These are phyloP conservation scores for Eciton burchellii DNA, from an alignment of 1,140 invertebrate genomes.

Conservation along the genomic window DNA sequence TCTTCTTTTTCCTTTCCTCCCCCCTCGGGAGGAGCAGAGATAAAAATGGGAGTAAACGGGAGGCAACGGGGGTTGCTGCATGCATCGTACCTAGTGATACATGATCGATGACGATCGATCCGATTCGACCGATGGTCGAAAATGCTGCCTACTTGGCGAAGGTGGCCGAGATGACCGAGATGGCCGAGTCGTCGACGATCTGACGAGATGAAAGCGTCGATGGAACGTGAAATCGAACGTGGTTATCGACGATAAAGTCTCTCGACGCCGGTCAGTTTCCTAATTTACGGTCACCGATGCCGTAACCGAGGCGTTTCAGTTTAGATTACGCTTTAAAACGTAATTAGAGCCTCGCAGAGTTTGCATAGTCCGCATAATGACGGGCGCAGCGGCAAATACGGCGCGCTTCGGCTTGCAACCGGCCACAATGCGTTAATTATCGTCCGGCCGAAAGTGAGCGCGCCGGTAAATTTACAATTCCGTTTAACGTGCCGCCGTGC, in stretches of 20 bases:
- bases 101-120: too few relatives aligned
- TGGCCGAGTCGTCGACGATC: too few relatives aligned
- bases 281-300: conserved; percentile 64
- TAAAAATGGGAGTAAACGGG: too few relatives aligned
- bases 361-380: conserved; percentile 64
- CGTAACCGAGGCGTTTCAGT: conserved; percentile 60
- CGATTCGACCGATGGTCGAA: too few relatives aligned
- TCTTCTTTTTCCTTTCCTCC: too few relatives aligned
- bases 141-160: too few relatives aligned
- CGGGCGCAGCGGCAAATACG: conserved; percentile 45
- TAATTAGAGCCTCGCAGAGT: conserved; percentile 70
- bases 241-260: conserved; percentile 15
- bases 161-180: too few relatives aligned
- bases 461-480: conserved; percentile 59
- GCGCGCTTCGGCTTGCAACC: conserved; percentile 19
- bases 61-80: too few relatives aligned
- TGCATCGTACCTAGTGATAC: too few relatives aligned
- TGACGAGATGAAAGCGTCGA: too few relatives aligned
- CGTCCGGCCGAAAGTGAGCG: conserved; percentile 49
- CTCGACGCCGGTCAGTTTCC: conserved; percentile 30
- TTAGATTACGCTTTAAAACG: conserved; percentile 70
- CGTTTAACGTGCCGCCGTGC: conserved; percentile 56
- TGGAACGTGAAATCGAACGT: too few relatives aligned
- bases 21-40: too few relatives aligned
- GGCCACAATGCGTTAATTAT: conserved; percentile 59